These are phyloP conservation scores for Tragelaphus buxtoni DNA, from an alignment of 2,113 vertebrate species.

Conservation along the genomic window DNA sequence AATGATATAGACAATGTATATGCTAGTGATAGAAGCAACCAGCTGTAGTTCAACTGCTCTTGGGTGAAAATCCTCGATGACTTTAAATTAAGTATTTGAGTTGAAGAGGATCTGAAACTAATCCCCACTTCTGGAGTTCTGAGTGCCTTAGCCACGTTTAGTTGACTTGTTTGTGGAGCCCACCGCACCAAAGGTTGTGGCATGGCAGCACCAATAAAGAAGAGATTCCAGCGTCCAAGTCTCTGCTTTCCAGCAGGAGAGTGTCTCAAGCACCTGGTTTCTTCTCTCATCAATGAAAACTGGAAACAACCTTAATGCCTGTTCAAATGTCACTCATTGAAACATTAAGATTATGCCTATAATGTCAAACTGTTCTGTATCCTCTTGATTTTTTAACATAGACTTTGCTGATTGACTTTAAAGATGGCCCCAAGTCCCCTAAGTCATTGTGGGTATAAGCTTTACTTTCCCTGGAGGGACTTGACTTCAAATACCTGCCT, in stretches of 20 bases:
- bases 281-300: neutral
- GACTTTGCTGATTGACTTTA: neutral
- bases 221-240: neutral
- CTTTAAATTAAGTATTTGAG: neutral
- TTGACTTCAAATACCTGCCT: neutral
- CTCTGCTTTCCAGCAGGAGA: neutral
- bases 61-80: neutral
- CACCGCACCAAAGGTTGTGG: neutral
- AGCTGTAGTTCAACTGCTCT: neutral
- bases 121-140: neutral
- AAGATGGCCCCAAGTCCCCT: neutral
- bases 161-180: neutral
- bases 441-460: neutral
- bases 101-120: neutral
- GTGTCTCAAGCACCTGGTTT: neutral
- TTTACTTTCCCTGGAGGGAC: neutral
- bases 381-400: neutral
- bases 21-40: neutral
- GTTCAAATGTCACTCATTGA: neutral
- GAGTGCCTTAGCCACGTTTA: neutral
- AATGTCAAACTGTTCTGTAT: neutral
- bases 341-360: neutral
- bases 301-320: neutral
- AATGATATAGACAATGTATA: no score
- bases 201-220: neutral